phyloP scores from a whole-genome alignment of 53 echinoderm and acorn worm species.

The Stichopus horrens region DNA sequence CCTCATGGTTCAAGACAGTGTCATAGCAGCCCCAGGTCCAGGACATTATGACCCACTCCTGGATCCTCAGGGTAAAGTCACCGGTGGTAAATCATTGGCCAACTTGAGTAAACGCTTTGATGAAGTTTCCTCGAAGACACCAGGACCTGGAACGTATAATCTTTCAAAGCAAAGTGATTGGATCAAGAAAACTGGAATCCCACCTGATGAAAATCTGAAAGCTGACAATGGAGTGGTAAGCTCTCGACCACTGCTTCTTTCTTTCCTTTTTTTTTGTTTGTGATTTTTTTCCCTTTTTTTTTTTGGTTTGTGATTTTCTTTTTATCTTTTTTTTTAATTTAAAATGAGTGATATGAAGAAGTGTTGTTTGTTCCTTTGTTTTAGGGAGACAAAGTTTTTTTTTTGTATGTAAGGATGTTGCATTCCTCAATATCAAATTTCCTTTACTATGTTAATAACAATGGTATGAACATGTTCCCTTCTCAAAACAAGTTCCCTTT shows the following conservation, averaged over 20 bases:
- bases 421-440: no score
- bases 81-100: slow-evolving; percentile 82
- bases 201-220: slow-evolving; percentile 20
- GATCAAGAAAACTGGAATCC: slow-evolving; percentile 66
- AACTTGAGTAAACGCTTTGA: slow-evolving; percentile 84
- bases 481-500: neutral
- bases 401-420: no score
- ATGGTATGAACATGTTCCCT: neutral
- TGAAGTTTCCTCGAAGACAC: slow-evolving; percentile 70
- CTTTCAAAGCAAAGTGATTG: slow-evolving; percentile 90
- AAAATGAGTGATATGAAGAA: no score
- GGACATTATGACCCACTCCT: slow-evolving; percentile 87
- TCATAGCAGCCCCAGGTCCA: slow-evolving; percentile 96
- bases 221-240: slow-evolving; percentile 58
- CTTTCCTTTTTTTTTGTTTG: neutral
- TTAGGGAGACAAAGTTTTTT: no score
- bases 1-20: slow-evolving; percentile 79
- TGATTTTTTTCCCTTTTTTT: no score
- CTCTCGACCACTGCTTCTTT: neutral
- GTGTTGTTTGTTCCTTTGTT: no score
- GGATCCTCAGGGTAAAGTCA: slow-evolving; percentile 52
- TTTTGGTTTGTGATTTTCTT: no score
- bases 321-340: no score
- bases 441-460: no score
- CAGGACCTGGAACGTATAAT: slow-evolving; percentile 92